Evolutionary conservation across 2,797 vertebrate genomes (phyloP).

Genomic region (Eptatretus atami): DNA sequence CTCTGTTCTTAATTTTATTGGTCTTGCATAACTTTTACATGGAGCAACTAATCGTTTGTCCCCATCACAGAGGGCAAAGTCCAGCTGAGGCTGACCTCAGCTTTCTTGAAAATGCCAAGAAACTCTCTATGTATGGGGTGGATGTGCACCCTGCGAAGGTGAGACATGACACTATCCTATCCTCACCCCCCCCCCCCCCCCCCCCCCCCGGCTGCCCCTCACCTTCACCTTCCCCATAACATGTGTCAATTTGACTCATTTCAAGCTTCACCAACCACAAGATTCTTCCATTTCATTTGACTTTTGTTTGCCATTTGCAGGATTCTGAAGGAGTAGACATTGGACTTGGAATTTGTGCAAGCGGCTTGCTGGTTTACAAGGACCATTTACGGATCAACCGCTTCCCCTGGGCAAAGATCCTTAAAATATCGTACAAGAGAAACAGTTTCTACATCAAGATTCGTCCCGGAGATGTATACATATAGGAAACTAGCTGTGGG

Average conservation of each 20-base stretch:
- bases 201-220: too few relatives aligned
- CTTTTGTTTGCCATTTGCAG: slow-evolving; percentile 15
- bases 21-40: slow-evolving; percentile 13
- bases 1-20: slow-evolving; percentile 11
- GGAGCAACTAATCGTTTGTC: slow-evolving; percentile 10
- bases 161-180: slow-evolving; percentile 9
- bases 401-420: slow-evolving; percentile 94
- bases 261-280: neutral
- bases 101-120: slow-evolving; percentile 92
- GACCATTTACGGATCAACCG: slow-evolving; percentile 84
- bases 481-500: too few relatives aligned
- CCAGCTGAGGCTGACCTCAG: slow-evolving; percentile 65
- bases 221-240: neutral
- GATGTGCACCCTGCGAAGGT: slow-evolving; percentile 94
- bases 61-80: slow-evolving; percentile 43
- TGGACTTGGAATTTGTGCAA: slow-evolving; percentile 79
- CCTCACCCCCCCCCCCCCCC: neutral
- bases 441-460: slow-evolving; percentile 98
- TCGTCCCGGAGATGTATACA: slow-evolving; percentile 58
- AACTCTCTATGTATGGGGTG: slow-evolving; percentile 88
- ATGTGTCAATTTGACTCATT: neutral
- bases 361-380: slow-evolving; percentile 81
- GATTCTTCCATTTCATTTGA: neutral
- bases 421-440: slow-evolving; percentile 93
- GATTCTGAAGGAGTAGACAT: slow-evolving; percentile 93